Base-by-base conservation (phyloP, 1,140 invertebrate species). In the Sinonovacula constricta region DNA sequence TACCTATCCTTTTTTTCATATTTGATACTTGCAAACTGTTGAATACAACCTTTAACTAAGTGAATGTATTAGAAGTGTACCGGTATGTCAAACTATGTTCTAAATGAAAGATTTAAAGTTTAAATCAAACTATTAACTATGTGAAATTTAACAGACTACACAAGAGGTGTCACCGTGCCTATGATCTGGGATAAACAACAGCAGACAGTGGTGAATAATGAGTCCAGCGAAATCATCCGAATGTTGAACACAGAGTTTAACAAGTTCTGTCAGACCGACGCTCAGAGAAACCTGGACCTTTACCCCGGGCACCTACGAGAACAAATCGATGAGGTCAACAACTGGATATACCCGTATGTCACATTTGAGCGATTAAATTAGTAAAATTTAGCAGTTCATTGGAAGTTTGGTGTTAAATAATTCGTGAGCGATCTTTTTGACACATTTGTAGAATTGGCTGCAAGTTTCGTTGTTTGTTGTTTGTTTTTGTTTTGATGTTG, bases 171-270 rank as follows among this genome's bases (percentile, higher is more conserved):
- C 14, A 88, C 87, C 0, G 89, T 90, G 0, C 89, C 89, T 0
- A 79, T 84, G 54, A 69, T 90, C 15, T 90, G 85, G 83, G 89
- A 90, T 74, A 90, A 88, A 74, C 45, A 83, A 36, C 82, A 81
- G 26, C 59, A 81, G n/a, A 89, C 83, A 0, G 81, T 90, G 18
- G 89, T 90, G 1, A 90, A 87, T 67, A 90, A 90, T 67, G 88
- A 90, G 60, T 90, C 88, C 0, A 86, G 85, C 53, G 89, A 90
- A 70, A 89, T 90, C 36, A 85, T 90, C 14, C 80, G 86, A 22
- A 90, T 90, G 88, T 77, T 90, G n/a, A 89, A 89, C 67, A 28
- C 71, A 22, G 88, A 90, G 71, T 90, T 90, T 75, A 89, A 89
- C 70, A 81, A 59, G 14, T 90, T 90, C 76, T 87, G 86, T 81